phyloP scores from a whole-genome alignment of 2,888 invertebrate species.

The Lochmaea crataegi region DNA sequence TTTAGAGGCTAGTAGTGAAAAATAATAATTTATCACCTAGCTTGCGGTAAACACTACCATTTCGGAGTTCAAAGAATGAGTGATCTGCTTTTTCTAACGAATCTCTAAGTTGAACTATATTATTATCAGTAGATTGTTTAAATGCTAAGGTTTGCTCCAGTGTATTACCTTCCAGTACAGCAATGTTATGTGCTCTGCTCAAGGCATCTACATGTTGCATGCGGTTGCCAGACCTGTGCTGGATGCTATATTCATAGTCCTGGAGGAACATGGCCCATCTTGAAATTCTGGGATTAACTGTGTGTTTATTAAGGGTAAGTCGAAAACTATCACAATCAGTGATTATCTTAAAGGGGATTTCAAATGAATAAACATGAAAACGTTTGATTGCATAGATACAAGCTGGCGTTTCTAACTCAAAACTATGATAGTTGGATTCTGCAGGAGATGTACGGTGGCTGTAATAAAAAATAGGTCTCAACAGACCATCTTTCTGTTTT shows the following conservation, averaged over 20 bases:
- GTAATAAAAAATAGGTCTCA: not conserved
- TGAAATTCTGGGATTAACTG: conserved; percentile 30
- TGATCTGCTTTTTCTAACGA: conserved; percentile 17
- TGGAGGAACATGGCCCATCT: conserved; percentile 36
- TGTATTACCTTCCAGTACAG: conserved; percentile 30
- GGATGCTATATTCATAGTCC: conserved; percentile 29
- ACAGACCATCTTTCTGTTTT: not conserved
- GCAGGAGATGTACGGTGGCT: not conserved
- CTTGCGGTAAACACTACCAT: conserved; percentile 33
- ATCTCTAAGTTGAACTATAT: conserved; percentile 24
- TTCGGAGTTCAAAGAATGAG: conserved; percentile 23
- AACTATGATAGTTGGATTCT: conserved; percentile 1
- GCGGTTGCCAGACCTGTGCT: conserved; percentile 25
- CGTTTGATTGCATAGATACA: conserved; percentile 30
- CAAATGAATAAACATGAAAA: conserved; percentile 32
- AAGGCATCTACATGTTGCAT: conserved; percentile 35
- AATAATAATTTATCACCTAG: conserved; percentile 27
- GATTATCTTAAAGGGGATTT: conserved; percentile 30
- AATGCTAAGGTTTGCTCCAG: conserved; percentile 28
- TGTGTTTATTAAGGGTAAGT: conserved; percentile 13
- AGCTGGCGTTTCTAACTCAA: conserved; percentile 29
- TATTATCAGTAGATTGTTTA: conserved; percentile 22
- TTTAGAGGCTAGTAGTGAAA: too few species aligned
- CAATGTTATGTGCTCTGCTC: conserved; percentile 20
- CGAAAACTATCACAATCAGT: conserved; percentile 34